These are phyloP conservation scores for Hypercompe scribonia DNA, from an alignment of 2,888 invertebrate species.

Conservation along the genomic window DNA sequence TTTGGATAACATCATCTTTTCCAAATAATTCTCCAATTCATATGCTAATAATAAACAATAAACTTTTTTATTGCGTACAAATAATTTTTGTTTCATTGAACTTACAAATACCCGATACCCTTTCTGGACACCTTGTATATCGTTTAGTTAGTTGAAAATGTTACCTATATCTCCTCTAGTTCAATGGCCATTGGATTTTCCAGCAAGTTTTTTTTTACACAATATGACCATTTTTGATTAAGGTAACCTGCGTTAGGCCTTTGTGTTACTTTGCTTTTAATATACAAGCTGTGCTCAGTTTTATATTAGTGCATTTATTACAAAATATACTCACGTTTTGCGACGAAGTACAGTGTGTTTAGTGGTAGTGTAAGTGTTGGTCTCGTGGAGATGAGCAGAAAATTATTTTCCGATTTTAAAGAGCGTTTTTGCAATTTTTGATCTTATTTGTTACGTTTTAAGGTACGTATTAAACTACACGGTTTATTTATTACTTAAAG, in stretches of 20 bases:
- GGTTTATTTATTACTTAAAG: slow-evolving; percentile 19
- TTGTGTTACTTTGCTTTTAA: slow-evolving; percentile 43
- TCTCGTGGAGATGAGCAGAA: slow-evolving; percentile 68
- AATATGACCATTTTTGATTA: background rate
- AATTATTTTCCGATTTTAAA: background rate
- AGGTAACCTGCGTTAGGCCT: slow-evolving; percentile 4
- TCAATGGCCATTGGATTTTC: background rate
- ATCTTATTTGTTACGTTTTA: background rate
- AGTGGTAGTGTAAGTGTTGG: slow-evolving; percentile 62
- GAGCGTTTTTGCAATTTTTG: background rate
- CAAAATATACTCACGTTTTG: slow-evolving; percentile 75
- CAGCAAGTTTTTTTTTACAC: background rate
- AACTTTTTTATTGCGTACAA: no score
- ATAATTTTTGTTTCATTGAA: no score
- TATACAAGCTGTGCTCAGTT: slow-evolving; percentile 64
- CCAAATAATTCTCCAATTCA: no score
- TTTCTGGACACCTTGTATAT: no score
- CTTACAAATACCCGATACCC: no score
- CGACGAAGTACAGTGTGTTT: slow-evolving; percentile 72
- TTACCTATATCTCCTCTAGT: background rate
- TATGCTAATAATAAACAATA: no score
- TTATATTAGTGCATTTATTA: slow-evolving; percentile 56
- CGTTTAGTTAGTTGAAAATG: no score
- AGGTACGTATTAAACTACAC: background rate
- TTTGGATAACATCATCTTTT: no score